Evolutionary conservation across 2,113 vertebrate genomes (phyloP), one percentile per base, ranked within the genome.

Genomic region (Falco punctatus): DNA sequence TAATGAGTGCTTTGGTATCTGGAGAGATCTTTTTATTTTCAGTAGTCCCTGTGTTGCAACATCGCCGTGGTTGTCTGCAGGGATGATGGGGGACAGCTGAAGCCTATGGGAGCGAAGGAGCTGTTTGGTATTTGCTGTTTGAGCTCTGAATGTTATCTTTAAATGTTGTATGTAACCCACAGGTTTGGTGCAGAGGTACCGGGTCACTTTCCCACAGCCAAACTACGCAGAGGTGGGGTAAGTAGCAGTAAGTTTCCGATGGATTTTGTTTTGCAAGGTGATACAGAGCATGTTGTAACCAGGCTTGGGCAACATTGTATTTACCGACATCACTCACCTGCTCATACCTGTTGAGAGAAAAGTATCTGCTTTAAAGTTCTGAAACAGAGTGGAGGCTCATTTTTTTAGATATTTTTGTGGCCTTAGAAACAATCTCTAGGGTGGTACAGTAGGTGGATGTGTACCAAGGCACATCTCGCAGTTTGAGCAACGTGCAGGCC

Each of bases 271-370:
- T 11, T 6, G 12, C 11, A 5, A 32, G 30, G 55, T 51, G 52
- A 27, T 2, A 4, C 26, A 9, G 49, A 81, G 23, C 44, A 9
- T 13, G 28, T 15, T 33, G 19, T 27, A 9, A 2, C 7, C 0
- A 0, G 12, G 7, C 24, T 85, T 5, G 35, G 61, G 13, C 6
- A 11, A 9, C 14, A 2, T 9, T 9, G 4, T 1, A 1, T 48
- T 52, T 26, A 32, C 30, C 55, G 13, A 8, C 52, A 16, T 44
- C 81, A 46, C 54, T 65, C 10, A 5, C 70, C 30, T 23, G 23
- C 59, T 48, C 4, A 1, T 66, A 13, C 21, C n/a, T 40, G 13
- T 6, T 81, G 10, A 16, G 28, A 6, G 30, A 69, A 21, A 52
- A 69, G 8, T 10, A 1, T 0, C 44, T 38, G 14, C 90, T 69